Conservation (phyloP, 2,888 invertebrate species). For the Hermaeophaga mercurialis region DNA sequence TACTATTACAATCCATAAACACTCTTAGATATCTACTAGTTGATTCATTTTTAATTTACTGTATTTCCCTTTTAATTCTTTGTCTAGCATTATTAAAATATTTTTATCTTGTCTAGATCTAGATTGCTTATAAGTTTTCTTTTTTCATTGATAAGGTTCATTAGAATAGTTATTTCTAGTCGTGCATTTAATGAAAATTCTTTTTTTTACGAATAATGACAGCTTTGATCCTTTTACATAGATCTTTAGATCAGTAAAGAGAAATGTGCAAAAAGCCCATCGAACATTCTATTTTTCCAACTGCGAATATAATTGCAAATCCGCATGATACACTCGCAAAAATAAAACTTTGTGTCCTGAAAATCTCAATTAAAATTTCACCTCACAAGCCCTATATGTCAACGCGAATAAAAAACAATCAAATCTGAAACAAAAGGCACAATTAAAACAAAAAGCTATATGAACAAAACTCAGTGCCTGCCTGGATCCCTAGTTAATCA, state of each 20-base stretch:
- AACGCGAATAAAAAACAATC: constrained; percentile 55
- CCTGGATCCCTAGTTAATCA: constrained; percentile 60
- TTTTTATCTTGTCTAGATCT: too few relatives aligned
- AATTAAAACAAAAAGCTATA: constrained; percentile 59
- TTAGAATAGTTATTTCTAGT: too few relatives aligned
- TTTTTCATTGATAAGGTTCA: too few relatives aligned
- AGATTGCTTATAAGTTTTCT: too few relatives aligned
- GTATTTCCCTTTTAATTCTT: too few relatives aligned
- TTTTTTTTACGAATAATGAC: too few relatives aligned
- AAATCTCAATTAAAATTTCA: constrained; percentile 58
- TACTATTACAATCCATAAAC: too few relatives aligned
- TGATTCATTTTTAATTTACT: too few relatives aligned
- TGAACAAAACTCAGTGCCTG: constrained; percentile 55
- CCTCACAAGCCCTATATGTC: constrained; percentile 50
- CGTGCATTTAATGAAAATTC: too few relatives aligned
- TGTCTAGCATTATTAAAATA: too few relatives aligned
- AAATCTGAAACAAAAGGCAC: constrained; percentile 55
- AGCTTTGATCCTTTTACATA: not conserved
- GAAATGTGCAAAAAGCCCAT: not conserved
- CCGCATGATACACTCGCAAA: constrained; percentile 21
- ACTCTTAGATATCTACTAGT: too few relatives aligned
- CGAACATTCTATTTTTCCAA: not conserved
- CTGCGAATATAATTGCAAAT: constrained; percentile 20
- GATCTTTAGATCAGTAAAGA: too few relatives aligned
- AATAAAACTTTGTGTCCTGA: constrained; percentile 43